These are phyloP conservation scores for Eretmochelys imbricata DNA, from an alignment of 2,113 vertebrate species.

Conservation along the genomic window DNA sequence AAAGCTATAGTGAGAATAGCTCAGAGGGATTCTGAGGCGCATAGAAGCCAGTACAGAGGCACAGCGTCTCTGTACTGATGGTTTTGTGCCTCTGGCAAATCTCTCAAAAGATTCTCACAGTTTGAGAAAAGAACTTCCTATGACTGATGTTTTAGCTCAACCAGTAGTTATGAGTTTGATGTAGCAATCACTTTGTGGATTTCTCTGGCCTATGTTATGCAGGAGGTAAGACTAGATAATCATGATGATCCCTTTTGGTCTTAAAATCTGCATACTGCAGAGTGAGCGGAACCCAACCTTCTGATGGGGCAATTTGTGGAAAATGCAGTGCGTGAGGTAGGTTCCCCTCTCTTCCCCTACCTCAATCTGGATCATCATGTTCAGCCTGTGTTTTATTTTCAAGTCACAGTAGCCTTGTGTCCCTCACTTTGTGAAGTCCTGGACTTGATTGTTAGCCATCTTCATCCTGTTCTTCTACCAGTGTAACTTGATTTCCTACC, in stretches of 20 bases:
- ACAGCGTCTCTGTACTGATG: not conserved
- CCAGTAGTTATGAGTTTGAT: not conserved
- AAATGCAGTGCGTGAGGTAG: rapidly evolving
- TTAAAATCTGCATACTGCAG: not conserved
- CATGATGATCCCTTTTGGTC: not conserved
- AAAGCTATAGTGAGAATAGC: not conserved
- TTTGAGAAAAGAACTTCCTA: not conserved
- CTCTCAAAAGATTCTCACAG: not conserved
- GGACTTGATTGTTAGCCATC: not conserved
- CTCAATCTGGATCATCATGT: not conserved
- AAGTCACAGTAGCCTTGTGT: not conserved
- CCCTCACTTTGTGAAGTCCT: not conserved
- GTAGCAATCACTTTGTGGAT: not conserved
- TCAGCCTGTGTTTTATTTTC: not conserved
- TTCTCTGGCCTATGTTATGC: not conserved
- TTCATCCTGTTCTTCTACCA: not conserved
- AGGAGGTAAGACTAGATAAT: not conserved
- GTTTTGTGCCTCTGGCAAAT: not conserved
- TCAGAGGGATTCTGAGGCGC: not conserved
- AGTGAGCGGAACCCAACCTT: not conserved
- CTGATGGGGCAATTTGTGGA: not conserved
- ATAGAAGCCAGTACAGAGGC: not conserved
- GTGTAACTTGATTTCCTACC: not conserved
- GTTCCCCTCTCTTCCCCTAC: not conserved
- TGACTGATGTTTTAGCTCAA: not conserved